phyloP scores from a whole-genome alignment of 2,888 invertebrate genomes.

The Chrysolina americana region DNA sequence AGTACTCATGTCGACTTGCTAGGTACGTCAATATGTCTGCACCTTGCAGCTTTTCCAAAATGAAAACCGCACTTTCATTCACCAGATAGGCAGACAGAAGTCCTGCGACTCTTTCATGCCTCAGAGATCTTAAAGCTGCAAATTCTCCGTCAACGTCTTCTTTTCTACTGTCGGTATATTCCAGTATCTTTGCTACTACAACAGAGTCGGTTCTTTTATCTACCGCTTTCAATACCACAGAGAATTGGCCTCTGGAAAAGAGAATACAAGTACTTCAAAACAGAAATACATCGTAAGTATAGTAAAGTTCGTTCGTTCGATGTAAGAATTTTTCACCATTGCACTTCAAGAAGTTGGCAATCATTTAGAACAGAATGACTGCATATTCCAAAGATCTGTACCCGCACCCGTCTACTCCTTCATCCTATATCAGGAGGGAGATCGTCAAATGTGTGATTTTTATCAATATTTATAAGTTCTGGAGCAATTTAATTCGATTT shows the following conservation, averaged over 20 bases:
- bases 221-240: slow-evolving; percentile 86
- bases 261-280: slow-evolving; percentile 9
- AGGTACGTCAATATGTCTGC: slow-evolving; percentile 93
- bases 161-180: slow-evolving; percentile 77
- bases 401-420: too few relatives aligned
- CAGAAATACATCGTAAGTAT: too few relatives aligned
- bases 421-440: too few relatives aligned
- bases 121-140: slow-evolving; percentile 83
- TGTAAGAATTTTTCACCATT: too few relatives aligned
- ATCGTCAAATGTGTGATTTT: too few relatives aligned
- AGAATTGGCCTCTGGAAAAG: slow-evolving; percentile 82
- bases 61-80: slow-evolving; percentile 80
- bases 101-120: slow-evolving; percentile 90
- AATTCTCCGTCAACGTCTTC: slow-evolving; percentile 84
- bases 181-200: slow-evolving; percentile 88
- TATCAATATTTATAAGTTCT: too few relatives aligned
- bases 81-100: slow-evolving; percentile 81
- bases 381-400: too few relatives aligned
- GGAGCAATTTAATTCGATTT: too few relatives aligned
- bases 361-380: too few relatives aligned
- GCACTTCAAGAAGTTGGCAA: too few relatives aligned
- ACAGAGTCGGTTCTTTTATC: slow-evolving; percentile 83
- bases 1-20: slow-evolving; percentile 90
- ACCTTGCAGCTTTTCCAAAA: slow-evolving; percentile 90
- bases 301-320: too few relatives aligned